Evolutionary conservation across 2,113 vertebrate species (phyloP), one percentile per base, ranked within the genome.

Genomic region (Charina bottae): DNA sequence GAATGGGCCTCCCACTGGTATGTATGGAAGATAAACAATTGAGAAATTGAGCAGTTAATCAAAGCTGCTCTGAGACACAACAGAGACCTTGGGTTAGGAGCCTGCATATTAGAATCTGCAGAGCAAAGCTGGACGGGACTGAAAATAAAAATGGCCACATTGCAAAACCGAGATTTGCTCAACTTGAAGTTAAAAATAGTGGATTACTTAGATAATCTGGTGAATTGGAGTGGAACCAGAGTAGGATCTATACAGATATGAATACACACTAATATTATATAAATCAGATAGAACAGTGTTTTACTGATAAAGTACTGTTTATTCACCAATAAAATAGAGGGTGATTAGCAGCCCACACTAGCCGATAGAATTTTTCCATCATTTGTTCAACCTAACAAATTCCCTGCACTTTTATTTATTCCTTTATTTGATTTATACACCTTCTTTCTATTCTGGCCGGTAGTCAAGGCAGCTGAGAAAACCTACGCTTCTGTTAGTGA

Each of bases 41-140:
- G 92, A 68, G 92, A 91, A 93, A 93, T 91, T 68, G 59, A 93
- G 86, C 89, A 85, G 49, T 85, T 93, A 88, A 88, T 88, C 92
- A 88, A 90, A 91, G 86, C 68, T 56, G 58, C 60, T 91, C 86
- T 49, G 86, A 90, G 85, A 56, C 49, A 55, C n/a, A 88, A 62
- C 55, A 84, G 85, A 90, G 86, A 46, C 49, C 58, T 93, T 58
- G 72, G 89, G 11, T 64, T 53, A 37, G 59, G 60, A 88, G 85
- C 53, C 13, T 3, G 42, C 10, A 8, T 42, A 37, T 37, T 37
- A 84, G 46, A 55, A 26, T 9, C 28, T 55, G 54, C 33, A 56
- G 59, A 72, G 15, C 53, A 46, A 19, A 56, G 37, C 85, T 17
- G 87, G 56, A 53, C 17, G 19, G 68, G 83, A 60, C 19, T n/a